A percentile compares a stretch with the other conserved stretches of the same genome.
Conservation (phyloP, 1,140 invertebrate genomes). For the Drosophila oshimai region DNA sequence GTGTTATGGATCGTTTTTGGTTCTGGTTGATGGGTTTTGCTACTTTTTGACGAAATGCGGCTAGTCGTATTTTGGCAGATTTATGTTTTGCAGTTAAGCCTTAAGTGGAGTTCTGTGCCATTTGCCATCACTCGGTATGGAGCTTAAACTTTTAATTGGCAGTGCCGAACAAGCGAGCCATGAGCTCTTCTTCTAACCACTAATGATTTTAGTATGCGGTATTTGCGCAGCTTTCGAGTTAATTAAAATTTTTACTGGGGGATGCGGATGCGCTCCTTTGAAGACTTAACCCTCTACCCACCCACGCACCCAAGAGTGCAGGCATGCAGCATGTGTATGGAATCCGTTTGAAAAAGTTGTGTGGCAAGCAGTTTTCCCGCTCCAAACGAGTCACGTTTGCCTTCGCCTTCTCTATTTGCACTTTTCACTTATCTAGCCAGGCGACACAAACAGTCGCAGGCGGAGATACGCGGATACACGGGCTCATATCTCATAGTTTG, state of each 20-base stretch:
- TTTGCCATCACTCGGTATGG: conserved; percentile 3
- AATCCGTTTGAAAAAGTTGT: conserved; percentile 38
- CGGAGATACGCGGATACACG: conserved; percentile 12
- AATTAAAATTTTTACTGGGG: conserved; percentile 27
- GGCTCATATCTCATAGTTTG: conserved; percentile 56
- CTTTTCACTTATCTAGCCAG: conserved; percentile 65
- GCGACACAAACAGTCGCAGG: neutral
- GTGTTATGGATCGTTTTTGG: conserved; percentile 39
- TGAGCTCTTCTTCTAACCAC: neutral
- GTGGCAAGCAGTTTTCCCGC: conserved; percentile 28
- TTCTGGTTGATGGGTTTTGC: conserved; percentile 23
- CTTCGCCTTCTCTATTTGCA: conserved; percentile 62
- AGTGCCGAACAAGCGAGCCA: neutral
- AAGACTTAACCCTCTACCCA: neutral
- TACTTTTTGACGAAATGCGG: conserved; percentile 50
- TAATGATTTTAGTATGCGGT: neutral
- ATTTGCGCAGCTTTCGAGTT: conserved; percentile 11
- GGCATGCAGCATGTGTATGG: neutral
- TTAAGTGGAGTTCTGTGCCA: conserved; percentile 33
- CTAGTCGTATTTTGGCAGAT: conserved; percentile 19
- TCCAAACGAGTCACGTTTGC: conserved; percentile 52
- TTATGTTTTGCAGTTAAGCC: conserved; percentile 51
- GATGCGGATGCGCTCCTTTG: conserved; percentile 5
- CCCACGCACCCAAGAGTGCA: conserved; percentile 4
- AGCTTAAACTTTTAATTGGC: conserved; percentile 37